Base-by-base conservation (phyloP, 2,797 vertebrate species). In the Dromococcyx pavoninus region DNA sequence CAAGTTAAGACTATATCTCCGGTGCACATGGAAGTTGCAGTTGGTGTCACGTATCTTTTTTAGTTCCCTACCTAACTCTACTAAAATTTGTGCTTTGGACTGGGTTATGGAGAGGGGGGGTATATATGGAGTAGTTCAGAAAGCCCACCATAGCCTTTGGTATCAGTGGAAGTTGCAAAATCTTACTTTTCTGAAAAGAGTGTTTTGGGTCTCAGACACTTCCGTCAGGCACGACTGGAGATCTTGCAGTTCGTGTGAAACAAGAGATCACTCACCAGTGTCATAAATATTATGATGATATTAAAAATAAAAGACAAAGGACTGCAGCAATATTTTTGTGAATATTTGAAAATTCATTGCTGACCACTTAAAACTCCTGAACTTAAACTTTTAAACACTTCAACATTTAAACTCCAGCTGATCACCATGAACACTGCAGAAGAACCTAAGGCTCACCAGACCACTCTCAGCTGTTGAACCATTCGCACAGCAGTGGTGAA, bases 1-100 rank as follows among this genome's bases (percentile, higher is more conserved):
- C 35, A 41, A 84, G 33, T 43, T 58, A 61, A 50, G 32, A 22
- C 14, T 10, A 24, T 2, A 74, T 27, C 33, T 91, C 61, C 50
- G 27, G n/a, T 32, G 30, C n/a, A 18, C 1, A 5, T 44, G 51
- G 24, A 85, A 66, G 43, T n/a, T 61, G 12, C 56, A 22, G 16
- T 22, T 10, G 4, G 11, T 30, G 17, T 27, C 17, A 54, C 0
- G 0, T 1, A 39, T 33, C 28, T 17, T 21, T 46, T 54, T 39
- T 11, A 60, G 32, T 43, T 92, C 24, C 48, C 30, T 24, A 3
- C 4, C 2, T 18, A 66, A 35, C 17, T 24, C 28, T 19, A 61
- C 44, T 32, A 46, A 74, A 60, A 32, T 71, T 28, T 88, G 43
- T 8, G 8, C 53, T 88, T 86, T 23, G n/a, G 46, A 35, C 15